A percentile compares a stretch with the other conserved stretches of the same genome.
Conservation (phyloP, 1,140 invertebrate genomes). For the Drosophila tani region DNA sequence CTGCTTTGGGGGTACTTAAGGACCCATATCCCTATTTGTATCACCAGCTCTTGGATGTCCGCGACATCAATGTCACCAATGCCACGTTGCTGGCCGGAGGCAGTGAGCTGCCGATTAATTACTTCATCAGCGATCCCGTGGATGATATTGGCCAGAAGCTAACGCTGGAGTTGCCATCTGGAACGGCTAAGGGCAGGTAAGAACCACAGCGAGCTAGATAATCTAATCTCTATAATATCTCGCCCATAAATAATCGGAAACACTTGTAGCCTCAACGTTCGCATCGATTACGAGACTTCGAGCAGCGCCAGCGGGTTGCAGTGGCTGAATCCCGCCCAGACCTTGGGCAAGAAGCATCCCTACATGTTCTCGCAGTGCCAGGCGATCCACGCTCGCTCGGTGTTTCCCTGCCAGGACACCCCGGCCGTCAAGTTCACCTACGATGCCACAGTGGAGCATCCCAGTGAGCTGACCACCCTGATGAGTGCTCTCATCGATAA, state of each 20-base stretch:
- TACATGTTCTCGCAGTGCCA: conserved; percentile 97
- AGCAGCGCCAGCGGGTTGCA: conserved; percentile 92
- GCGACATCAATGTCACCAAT: conserved; percentile 88
- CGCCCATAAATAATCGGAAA: conserved; percentile 53
- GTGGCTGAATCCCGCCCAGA: conserved; percentile 95
- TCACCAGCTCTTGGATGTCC: conserved; percentile 91
- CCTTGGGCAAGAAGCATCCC: conserved; percentile 93
- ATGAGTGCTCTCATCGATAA: conserved; percentile 93
- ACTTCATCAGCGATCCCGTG: conserved; percentile 87
- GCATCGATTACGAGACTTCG: conserved; percentile 91
- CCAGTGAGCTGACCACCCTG: conserved; percentile 91
- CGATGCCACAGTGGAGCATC: conserved; percentile 91
- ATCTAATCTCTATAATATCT: conserved; percentile 59
- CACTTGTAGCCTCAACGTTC: conserved; percentile 87
- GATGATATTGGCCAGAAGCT: conserved; percentile 92
- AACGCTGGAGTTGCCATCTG: conserved; percentile 88
- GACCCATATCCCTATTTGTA: background rate
- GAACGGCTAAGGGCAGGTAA: conserved; percentile 84
- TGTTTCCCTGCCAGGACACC: conserved; percentile 97
- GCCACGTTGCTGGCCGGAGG: conserved; percentile 86
- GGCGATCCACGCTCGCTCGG: conserved; percentile 95
- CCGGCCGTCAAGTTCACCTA: conserved; percentile 96
- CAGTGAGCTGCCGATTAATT: conserved; percentile 87
- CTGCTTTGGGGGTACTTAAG: too few relatives aligned
- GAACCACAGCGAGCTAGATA: conserved; percentile 21